These are phyloP conservation scores for Conchocele bisecta DNA, from an alignment of 2,888 invertebrate species.

Conservation along the genomic window DNA sequence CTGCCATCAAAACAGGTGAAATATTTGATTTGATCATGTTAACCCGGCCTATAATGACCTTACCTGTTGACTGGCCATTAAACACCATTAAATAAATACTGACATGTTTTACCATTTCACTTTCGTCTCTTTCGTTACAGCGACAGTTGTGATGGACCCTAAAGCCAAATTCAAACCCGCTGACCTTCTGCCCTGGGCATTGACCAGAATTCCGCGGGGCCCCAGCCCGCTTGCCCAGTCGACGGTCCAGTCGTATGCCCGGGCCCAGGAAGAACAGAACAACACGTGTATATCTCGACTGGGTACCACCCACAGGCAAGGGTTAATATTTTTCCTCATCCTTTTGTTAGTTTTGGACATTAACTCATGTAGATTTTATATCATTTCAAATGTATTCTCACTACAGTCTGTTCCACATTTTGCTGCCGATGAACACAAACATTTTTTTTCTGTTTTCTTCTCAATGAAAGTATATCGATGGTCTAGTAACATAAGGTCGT, in stretches of 20 bases:
- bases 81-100: no score
- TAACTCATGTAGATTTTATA: neutral
- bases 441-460: no score
- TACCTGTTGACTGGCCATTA: no score
- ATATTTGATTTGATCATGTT: no score
- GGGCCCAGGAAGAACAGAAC: constrained; percentile 78
- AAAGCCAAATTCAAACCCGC: constrained; percentile 74
- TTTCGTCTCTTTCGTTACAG: constrained; percentile 62
- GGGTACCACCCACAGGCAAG: constrained; percentile 72
- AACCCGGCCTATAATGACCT: no score
- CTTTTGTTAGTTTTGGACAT: neutral
- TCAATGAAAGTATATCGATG: no score
- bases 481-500: no score
- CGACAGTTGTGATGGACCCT: constrained; percentile 83
- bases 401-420: no score
- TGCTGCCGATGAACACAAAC: no score
- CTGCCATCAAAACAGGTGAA: no score
- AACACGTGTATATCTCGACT: constrained; percentile 71
- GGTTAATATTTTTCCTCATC: constrained; percentile 22
- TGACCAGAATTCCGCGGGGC: constrained; percentile 56
- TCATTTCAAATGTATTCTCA: no score
- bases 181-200: constrained; percentile 64
- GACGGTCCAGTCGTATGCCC: constrained; percentile 76
- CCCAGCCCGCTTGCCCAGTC: constrained; percentile 68
- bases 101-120: no score